Conservation (phyloP, 37 sponge, comb jelly and placozoan genomes). For the Geodia barretti region DNA sequence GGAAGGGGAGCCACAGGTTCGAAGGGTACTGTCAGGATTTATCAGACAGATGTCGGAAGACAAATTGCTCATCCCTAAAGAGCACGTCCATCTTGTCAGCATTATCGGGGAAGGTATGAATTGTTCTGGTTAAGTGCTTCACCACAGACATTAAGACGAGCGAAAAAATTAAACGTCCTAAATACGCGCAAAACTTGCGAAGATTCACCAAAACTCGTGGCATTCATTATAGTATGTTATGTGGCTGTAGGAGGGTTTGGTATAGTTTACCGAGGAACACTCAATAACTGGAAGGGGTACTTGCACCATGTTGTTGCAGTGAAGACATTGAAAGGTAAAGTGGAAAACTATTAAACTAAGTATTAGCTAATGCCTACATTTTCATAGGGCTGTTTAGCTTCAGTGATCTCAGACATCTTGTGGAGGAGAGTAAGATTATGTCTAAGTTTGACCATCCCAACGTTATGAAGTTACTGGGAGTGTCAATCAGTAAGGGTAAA, state of each 20-base stretch:
- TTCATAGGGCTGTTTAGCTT: background rate
- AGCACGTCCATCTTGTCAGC: background rate
- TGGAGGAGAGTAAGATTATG: background rate
- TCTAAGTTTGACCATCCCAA: slow-evolving; percentile 4
- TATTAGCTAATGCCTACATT: background rate
- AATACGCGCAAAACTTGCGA: no score
- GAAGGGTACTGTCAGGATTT: background rate
- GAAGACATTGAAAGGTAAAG: slow-evolving; percentile 7
- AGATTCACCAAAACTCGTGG: no score
- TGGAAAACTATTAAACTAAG: no score
- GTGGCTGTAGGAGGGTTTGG: slow-evolving; percentile 37
- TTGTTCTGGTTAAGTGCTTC: no score
- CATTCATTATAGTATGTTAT: no score
- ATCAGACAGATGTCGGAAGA: background rate
- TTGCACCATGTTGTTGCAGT: background rate
- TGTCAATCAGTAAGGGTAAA: background rate
- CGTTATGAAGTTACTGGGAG: slow-evolving; percentile 5
- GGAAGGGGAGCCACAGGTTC: no score
- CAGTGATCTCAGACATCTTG: background rate
- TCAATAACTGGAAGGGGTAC: background rate
- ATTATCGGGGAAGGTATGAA: background rate
- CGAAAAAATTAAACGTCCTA: no score
- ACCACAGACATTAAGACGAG: no score
- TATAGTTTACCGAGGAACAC: background rate
- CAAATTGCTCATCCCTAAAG: background rate